Base-by-base conservation (phyloP, 2,797 vertebrate genomes). In the Danio jaintianensis region DNA sequence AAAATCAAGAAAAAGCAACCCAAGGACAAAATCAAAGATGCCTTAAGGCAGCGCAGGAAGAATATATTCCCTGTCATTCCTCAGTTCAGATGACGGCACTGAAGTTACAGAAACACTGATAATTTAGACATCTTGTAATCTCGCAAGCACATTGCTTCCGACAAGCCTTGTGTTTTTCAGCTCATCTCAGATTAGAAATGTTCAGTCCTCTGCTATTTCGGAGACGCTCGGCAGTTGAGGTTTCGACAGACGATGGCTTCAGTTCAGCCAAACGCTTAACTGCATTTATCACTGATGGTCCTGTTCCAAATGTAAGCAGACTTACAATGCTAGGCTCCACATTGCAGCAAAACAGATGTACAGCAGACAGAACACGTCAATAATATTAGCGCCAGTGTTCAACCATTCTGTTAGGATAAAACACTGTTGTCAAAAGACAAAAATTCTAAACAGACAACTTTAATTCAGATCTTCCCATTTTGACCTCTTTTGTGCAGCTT, bases 221-320 rank as follows among this genome's bases (percentile, higher is more conserved):
- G 18, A 73, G 75, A 69, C 50, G 79, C 62, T 69, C 13, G 55
- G n/a, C 10, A 61, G 76, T 71, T 73, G 75, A 78, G 70, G 38
- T 40, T 81, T 77, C 77, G 66, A 76, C 42, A 82, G 67, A 40
- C 56, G n/a, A 56, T 64, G 75, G 83, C 67, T 55, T 55, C 61
- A 48, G 56, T 81, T 85, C 81, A 82, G 59, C 69, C 67, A 63
- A 78, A 18, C 72, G 79, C n/a, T 82, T 78, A 42, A 77, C 78
- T 79, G 79, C 84, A 85, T 88, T 85, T 79, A 81, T 88, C 80
- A 86, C 66, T 85, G 81, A 86, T 80, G 82, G 85, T 86, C 77
- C 76, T 82, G 72, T 71, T 86, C 78, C 75, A 80, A 85, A 81
- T 81, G 78, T 29, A 82, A 82, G 86, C 83, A 88, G 42, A 78